Evolutionary conservation across 2,888 invertebrate species (phyloP).

Genomic region (Tenodera sinensis): DNA sequence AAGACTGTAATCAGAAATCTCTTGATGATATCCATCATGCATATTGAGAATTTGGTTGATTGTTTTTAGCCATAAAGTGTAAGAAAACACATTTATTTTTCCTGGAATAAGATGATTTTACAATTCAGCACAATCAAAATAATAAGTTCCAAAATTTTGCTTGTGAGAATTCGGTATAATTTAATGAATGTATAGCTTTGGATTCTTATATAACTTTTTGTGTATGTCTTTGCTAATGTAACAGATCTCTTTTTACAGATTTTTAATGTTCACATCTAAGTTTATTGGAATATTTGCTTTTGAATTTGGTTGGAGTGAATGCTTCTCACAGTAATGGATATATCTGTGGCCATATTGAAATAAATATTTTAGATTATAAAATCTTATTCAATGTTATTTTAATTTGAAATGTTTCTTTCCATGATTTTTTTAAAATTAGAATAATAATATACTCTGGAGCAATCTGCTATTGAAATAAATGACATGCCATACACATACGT

Average conservation of each 20-base stretch:
- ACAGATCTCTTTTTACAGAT: neutral
- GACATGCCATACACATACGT: neutral
- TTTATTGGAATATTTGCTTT: neutral
- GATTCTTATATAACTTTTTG: neutral
- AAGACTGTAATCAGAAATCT: neutral
- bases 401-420: neutral
- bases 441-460: neutral
- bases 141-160: neutral
- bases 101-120: neutral
- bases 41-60: neutral
- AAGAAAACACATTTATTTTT: neutral
- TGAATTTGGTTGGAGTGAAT: neutral
- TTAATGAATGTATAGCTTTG: neutral
- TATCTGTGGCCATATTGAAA: neutral
- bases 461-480: neutral
- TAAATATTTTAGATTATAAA: neutral
- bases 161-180: neutral
- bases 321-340: neutral
- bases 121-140: neutral
- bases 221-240: neutral
- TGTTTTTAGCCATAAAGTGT: neutral
- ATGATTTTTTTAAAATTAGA: neutral
- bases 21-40: neutral
- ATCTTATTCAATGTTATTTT: neutral
- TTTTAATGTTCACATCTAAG: neutral